A percentile compares a stretch with the other conserved stretches of the same genome.
Evolutionary conservation across 2,113 vertebrate species (phyloP).

Genomic region (Chinchilla lanigera): DNA sequence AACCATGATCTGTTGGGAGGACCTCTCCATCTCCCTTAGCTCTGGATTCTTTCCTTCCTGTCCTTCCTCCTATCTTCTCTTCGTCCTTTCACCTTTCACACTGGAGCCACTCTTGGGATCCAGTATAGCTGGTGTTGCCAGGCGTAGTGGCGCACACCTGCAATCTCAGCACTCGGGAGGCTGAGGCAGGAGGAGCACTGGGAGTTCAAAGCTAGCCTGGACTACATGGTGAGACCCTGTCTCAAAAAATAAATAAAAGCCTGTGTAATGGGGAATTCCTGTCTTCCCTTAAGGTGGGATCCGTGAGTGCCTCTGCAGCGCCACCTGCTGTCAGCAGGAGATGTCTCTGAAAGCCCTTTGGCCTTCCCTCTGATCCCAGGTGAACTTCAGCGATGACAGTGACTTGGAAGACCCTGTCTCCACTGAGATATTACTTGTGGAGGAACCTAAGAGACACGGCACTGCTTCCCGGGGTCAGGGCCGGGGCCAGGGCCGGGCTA

Average conservation of each 20-base stretch:
- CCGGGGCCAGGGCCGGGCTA: slow-evolving; percentile 1
- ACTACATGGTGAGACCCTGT: neutral
- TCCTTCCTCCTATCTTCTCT: neutral
- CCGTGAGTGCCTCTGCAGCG: neutral
- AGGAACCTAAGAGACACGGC: slow-evolving; percentile 39
- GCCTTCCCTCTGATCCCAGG: slow-evolving; percentile 81
- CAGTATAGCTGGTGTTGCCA: neutral
- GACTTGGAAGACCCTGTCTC: slow-evolving; percentile 86
- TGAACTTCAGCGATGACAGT: slow-evolving; percentile 93
- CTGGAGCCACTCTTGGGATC: neutral
- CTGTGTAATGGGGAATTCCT: neutral
- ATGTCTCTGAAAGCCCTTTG: neutral
- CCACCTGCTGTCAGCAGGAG: slow-evolving; percentile 48
- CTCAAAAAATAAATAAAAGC: neutral
- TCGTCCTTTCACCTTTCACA: neutral
- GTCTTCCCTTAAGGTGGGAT: neutral
- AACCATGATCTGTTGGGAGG: neutral
- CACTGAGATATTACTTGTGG: neutral
- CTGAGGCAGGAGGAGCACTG: neutral
- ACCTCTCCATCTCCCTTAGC: neutral
- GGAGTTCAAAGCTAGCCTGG: neutral
- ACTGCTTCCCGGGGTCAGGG: neutral
- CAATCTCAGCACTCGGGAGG: neutral
- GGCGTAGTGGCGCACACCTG: neutral
- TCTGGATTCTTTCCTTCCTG: neutral